Base-by-base conservation (phyloP, 1,140 invertebrate species). In the Drosophila ficusphila region DNA sequence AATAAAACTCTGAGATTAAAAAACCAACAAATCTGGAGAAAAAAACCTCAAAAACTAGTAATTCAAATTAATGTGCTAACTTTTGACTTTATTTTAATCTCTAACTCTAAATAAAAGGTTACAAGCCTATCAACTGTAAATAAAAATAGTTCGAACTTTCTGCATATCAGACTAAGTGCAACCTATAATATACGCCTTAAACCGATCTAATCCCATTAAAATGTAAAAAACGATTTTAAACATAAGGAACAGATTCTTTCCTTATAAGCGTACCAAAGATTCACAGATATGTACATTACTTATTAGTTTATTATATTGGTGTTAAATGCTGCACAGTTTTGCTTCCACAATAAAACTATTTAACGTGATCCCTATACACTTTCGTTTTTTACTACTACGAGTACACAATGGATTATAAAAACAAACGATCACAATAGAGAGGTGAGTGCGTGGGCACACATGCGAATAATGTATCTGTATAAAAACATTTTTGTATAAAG, bases 371-470 rank as follows among this genome's bases (percentile, higher is more conserved):
- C 44, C 71, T 65, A 65, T 41, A 72, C 68, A 76, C 53, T 69
- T 81, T 53, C 62, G 51, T 51, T 58, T 46, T 65, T 69, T 76
- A 52, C 70, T 64, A 49, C 81, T 79, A 86, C 65, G 65, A 79
- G 67, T 85, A 85, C 76, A 85, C 68, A 64, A 57, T 86, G 65
- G 49, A 70, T 76, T 81, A 74, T 72, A 74, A 75, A 83, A 85
- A 83, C 82, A 85, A 85, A 85, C 79, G 76, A 83, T 83, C 79
- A 83, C 79, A 83, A 85, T 81, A 85, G 72, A 75, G 69, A 85
- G 51, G 69, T 60, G 51, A 52, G 57, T 68, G 42, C 41, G 19
- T 6, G 48, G 12, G 44, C 68, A 51, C 72, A 67, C 56, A 58
- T 81, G 75, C 64, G 78, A 78, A 61, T 74, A 74, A 83, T 82